A percentile compares a stretch with the other conserved stretches of the same genome.
These are phyloP conservation scores for Sinonovacula constricta DNA, from an alignment of 1,140 invertebrate genomes.

Conservation along the genomic window DNA sequence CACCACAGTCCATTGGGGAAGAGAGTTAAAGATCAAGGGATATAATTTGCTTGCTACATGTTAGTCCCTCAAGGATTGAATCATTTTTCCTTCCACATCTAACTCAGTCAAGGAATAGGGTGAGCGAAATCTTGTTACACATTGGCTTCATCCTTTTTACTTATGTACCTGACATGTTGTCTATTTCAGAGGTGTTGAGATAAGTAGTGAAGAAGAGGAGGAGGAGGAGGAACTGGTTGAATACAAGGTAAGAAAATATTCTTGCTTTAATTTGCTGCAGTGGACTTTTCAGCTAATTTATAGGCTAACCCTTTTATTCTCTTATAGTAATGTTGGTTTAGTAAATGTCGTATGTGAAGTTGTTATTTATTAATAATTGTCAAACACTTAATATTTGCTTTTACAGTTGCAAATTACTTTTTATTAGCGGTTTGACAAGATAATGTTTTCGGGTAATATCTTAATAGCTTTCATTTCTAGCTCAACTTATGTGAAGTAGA, in stretches of 20 bases:
- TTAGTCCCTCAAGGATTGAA: neutral
- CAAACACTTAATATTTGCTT: neutral
- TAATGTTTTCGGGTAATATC: too few relatives aligned
- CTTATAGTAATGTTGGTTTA: neutral
- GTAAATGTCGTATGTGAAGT: neutral
- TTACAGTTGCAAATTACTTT: neutral
- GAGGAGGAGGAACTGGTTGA: constrained; percentile 10
- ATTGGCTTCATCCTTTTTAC: too few relatives aligned
- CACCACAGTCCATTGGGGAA: neutral
- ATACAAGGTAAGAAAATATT: constrained; percentile 13
- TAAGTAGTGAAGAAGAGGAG: neutral
- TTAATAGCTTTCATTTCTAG: too few relatives aligned
- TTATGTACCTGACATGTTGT: neutral
- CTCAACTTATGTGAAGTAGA: too few relatives aligned
- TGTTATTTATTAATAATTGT: neutral
- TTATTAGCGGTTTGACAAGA: neutral
- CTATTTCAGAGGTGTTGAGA: neutral
- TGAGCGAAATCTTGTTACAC: too few relatives aligned
- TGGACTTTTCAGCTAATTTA: neutral
- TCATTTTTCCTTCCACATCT: neutral
- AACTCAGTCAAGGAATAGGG: neutral
- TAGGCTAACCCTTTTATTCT: neutral
- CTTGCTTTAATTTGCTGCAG: neutral
- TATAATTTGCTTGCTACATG: neutral
- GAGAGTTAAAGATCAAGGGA: neutral